Conservation (phyloP, 2,113 vertebrate genomes). For the Rynchops niger region DNA sequence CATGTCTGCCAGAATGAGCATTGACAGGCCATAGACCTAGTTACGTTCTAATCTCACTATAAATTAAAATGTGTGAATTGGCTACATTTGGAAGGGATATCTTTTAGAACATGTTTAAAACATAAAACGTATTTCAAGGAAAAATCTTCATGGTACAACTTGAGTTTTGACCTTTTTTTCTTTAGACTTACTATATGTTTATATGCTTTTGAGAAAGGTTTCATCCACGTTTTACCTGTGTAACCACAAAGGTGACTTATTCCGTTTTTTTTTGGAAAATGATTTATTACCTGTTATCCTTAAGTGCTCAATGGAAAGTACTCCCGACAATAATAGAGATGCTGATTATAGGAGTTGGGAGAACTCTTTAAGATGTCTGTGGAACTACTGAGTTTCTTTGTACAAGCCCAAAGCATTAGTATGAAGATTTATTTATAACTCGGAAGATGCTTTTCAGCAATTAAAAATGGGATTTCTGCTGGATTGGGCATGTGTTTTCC, state of each 20-base stretch:
- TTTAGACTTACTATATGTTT: background rate
- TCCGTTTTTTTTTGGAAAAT: background rate
- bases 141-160: background rate
- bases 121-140: background rate
- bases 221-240: background rate
- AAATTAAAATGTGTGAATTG: background rate
- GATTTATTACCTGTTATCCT: background rate
- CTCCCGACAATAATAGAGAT: background rate
- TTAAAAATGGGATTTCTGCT: background rate
- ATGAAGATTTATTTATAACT: background rate
- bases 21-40: background rate
- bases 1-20: background rate
- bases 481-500: background rate
- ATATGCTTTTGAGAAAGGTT: background rate
- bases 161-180: background rate
- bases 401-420: background rate
- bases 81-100: background rate
- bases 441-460: constrained; percentile 3
- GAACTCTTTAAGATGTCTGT: background rate
- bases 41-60: background rate
- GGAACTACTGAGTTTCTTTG: background rate
- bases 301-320: background rate
- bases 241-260: background rate
- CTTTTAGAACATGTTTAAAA: background rate
- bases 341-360: background rate